phyloP scores from a whole-genome alignment of 2,888 invertebrate genomes.

The Trachelus iudaicus region DNA sequence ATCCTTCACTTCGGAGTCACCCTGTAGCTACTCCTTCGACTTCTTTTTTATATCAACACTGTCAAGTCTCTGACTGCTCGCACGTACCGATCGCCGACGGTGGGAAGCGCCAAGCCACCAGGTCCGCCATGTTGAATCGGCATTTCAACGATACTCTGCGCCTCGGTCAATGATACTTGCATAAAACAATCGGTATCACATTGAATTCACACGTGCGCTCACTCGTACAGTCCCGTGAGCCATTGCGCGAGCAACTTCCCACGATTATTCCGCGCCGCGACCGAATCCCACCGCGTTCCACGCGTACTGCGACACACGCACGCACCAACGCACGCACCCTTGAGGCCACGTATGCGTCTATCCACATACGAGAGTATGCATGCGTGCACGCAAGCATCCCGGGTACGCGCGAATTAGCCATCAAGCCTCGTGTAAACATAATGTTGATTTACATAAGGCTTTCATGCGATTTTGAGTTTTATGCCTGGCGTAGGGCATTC shows the following conservation, averaged over 20 bases:
- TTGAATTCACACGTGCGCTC: not conserved
- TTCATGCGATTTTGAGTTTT: not conserved
- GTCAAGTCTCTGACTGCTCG: not conserved
- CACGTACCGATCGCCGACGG: not conserved
- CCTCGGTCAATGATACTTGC: not conserved
- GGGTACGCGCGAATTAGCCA: not conserved
- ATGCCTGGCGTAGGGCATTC: no score
- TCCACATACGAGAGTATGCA: not conserved
- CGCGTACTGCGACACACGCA: not conserved
- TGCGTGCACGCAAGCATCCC: not conserved
- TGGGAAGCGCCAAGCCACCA: not conserved
- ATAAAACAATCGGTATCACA: not conserved
- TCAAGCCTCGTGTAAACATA: not conserved
- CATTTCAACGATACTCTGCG: not conserved
- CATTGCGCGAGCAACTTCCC: not conserved
- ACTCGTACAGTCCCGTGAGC: not conserved
- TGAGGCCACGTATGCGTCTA: not conserved
- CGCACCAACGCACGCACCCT: not conserved
- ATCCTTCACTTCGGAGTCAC: not conserved
- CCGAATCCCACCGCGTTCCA: not conserved
- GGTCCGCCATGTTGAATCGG: not conserved
- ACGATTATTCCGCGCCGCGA: not conserved
- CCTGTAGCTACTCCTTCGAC: not conserved
- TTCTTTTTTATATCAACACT: not conserved
- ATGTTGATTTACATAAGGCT: not conserved